phyloP scores from a whole-genome alignment of 2,888 invertebrate species.

The Drosophila neoperkinsi region DNA sequence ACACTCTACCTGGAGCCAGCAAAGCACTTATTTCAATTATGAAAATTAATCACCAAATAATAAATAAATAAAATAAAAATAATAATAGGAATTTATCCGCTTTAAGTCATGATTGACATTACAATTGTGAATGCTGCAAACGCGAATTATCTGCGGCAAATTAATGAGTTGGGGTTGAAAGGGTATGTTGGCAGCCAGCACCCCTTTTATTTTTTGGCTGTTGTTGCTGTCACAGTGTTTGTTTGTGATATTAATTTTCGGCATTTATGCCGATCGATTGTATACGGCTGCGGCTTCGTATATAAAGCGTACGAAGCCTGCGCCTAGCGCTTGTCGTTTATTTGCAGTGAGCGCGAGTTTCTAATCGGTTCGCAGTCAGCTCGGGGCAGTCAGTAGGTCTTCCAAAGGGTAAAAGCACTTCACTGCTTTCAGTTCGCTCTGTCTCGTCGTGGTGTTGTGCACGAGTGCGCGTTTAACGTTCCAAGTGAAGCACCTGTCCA shows the following conservation, averaged over 20 bases:
- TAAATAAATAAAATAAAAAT: background rate
- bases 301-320: slow-evolving; percentile 59
- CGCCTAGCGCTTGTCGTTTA: slow-evolving; percentile 14
- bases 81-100: background rate
- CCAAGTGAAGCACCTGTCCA: slow-evolving; percentile 4
- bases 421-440: slow-evolving; percentile 45
- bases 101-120: background rate
- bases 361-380: slow-evolving; percentile 28
- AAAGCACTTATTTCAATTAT: background rate
- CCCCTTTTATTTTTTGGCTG: background rate
- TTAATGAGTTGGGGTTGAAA: background rate
- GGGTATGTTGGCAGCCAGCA: slow-evolving; percentile 22
- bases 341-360: slow-evolving; percentile 37
- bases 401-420: slow-evolving; percentile 49
- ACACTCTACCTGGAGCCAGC: background rate
- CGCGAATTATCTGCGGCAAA: background rate
- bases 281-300: slow-evolving; percentile 26
- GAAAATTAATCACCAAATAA: background rate
- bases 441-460: slow-evolving; percentile 46
- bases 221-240: background rate
- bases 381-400: slow-evolving; percentile 35
- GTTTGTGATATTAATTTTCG: slow-evolving; percentile 22
- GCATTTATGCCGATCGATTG: slow-evolving; percentile 23
- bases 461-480: slow-evolving; percentile 31
- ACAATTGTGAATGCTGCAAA: too few relatives aligned